These are phyloP conservation scores for Strix uralensis DNA, from an alignment of 2,113 vertebrate genomes.

Conservation along the genomic window DNA sequence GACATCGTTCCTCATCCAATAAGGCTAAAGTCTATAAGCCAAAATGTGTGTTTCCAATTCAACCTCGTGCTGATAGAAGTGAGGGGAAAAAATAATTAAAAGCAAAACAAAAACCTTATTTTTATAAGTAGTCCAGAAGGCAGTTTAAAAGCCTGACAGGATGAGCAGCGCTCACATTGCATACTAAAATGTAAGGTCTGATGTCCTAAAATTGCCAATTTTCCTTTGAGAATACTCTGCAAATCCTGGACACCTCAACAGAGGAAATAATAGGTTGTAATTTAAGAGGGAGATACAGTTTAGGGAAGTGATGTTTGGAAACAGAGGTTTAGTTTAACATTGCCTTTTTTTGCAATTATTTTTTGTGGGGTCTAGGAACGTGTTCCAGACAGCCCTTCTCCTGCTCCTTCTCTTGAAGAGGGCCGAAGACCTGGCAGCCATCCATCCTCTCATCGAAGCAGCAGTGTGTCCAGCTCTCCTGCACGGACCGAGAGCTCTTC, in stretches of 20 bases:
- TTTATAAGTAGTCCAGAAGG: neutral
- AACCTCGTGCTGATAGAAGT: neutral
- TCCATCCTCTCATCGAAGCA: conserved; percentile 97
- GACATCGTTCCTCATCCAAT: neutral
- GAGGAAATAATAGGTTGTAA: neutral
- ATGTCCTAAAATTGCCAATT: neutral
- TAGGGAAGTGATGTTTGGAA: neutral
- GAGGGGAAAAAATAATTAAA: neutral
- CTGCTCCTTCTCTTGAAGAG: conserved; percentile 95
- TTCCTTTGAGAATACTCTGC: neutral
- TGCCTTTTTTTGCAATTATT: neutral
- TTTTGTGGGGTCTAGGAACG: conserved; percentile 80
- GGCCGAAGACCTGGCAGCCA: conserved; percentile 95
- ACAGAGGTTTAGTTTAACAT: neutral
- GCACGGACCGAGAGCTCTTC: conserved; percentile 97
- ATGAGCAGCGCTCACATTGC: neutral
- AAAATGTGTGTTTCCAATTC: neutral
- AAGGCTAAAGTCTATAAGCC: neutral
- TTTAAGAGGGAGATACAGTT: neutral
- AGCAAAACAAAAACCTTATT: neutral
- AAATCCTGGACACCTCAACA: neutral
- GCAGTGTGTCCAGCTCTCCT: conserved; percentile 98
- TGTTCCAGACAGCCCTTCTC: conserved; percentile 95
- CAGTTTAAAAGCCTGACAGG: neutral
- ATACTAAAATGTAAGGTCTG: neutral